Evolutionary conservation across 2,113 vertebrate genomes (phyloP).

Genomic region (Alexandromys fortis): DNA sequence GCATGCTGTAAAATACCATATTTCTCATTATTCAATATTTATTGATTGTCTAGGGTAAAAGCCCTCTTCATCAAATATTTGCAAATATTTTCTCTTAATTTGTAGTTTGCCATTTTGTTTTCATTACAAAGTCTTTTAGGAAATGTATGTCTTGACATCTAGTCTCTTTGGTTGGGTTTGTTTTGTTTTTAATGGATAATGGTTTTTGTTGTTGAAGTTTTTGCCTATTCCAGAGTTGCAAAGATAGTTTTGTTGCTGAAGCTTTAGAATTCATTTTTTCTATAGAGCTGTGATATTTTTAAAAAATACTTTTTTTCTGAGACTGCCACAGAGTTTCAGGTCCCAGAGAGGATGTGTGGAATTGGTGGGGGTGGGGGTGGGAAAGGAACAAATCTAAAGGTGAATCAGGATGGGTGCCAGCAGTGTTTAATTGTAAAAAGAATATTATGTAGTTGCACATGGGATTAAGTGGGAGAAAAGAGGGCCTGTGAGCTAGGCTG

Average conservation of each 20-base stretch:
- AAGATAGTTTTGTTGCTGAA: slow-evolving; percentile 6
- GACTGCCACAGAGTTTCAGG: not conserved
- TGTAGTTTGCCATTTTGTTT: slow-evolving; percentile 23
- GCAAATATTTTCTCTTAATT: slow-evolving; percentile 32
- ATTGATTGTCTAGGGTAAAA: not conserved
- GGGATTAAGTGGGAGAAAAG: not conserved
- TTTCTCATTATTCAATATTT: not conserved
- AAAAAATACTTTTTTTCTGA: not conserved
- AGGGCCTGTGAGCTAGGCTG: not conserved
- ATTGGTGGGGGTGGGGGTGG: not conserved
- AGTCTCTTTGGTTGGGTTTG: not conserved
- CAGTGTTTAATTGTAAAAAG: not conserved
- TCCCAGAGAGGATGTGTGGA: not conserved
- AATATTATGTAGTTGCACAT: not conserved
- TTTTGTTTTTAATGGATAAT: slow-evolving; percentile 2
- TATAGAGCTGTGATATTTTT: not conserved
- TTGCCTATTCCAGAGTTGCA: not conserved
- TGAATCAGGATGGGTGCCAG: not conserved
- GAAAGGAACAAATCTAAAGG: not conserved
- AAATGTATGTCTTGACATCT: not conserved
- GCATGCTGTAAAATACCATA: not conserved
- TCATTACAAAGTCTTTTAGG: not conserved
- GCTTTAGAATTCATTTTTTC: not conserved
- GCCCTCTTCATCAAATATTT: slow-evolving; percentile 26
- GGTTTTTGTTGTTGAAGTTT: not conserved